Percentiles rank a stretch among this genome's conserved stretches.
Conservation (phyloP, 2,888 invertebrate genomes). For the Cenopis cana region DNA sequence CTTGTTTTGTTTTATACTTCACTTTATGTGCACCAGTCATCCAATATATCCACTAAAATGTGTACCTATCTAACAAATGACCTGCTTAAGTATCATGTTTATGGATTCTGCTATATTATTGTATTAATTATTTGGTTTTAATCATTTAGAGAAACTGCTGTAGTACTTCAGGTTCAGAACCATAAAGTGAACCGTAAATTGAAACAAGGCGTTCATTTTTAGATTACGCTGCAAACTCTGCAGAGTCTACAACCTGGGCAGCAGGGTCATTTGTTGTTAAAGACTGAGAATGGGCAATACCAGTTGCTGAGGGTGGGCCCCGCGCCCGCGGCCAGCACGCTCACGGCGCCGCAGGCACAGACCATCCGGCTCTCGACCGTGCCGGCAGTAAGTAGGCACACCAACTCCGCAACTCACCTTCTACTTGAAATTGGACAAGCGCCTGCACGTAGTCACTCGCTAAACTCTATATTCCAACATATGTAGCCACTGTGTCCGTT, state of each 20-base stretch:
- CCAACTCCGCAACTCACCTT: slow-evolving; percentile 61
- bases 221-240: slow-evolving; percentile 95
- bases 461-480: slow-evolving; percentile 19
- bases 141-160: slow-evolving; percentile 17
- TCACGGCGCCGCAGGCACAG: slow-evolving; percentile 87
- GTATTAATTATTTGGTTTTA: slow-evolving; percentile 41
- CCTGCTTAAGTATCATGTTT: slow-evolving; percentile 62
- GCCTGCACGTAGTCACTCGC: slow-evolving; percentile 37
- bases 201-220: slow-evolving; percentile 82
- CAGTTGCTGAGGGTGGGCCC: slow-evolving; percentile 96
- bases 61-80: slow-evolving; percentile 66
- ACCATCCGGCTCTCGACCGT: slow-evolving; percentile 94
- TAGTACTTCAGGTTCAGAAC: slow-evolving; percentile 28
- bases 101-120: slow-evolving; percentile 48
- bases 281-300: slow-evolving; percentile 98
- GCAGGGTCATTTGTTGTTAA: slow-evolving; percentile 95
- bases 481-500: slow-evolving; percentile 44
- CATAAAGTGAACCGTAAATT: slow-evolving; percentile 61
- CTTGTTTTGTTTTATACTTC: slow-evolving; percentile 30
- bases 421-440: slow-evolving; percentile 57
- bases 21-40: slow-evolving; percentile 52
- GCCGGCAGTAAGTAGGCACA: slow-evolving; percentile 93
- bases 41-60: slow-evolving; percentile 50
- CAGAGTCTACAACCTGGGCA: slow-evolving; percentile 94
- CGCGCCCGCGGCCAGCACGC: slow-evolving; percentile 86